A percentile compares a stretch with the other conserved stretches of the same genome.
phyloP scores from a whole-genome alignment of 2,113 vertebrate species.

The Aix galericulata region DNA sequence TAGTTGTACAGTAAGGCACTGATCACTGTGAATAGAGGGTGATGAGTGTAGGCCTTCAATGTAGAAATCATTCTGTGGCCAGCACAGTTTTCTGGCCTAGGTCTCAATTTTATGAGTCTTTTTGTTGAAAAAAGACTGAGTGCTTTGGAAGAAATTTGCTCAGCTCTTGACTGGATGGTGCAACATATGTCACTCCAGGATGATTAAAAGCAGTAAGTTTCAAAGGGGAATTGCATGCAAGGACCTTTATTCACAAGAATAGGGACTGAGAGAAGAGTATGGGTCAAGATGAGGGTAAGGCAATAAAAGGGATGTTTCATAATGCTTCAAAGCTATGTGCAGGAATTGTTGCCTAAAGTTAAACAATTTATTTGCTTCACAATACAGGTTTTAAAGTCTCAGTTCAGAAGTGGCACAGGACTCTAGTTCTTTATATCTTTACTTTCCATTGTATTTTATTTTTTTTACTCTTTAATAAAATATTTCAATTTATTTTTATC shows the following conservation, averaged over 20 bases:
- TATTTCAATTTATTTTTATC: background rate
- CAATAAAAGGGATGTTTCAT: slow-evolving; percentile 64
- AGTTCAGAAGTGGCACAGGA: background rate
- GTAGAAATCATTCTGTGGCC: background rate
- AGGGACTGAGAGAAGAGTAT: slow-evolving; percentile 22
- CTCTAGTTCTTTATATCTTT: background rate
- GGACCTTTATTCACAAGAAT: slow-evolving; percentile 53
- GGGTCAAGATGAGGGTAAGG: slow-evolving; percentile 67
- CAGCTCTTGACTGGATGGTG: slow-evolving; percentile 19
- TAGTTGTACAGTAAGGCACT: background rate
- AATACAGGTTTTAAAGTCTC: slow-evolving; percentile 28
- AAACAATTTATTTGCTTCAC: slow-evolving; percentile 51
- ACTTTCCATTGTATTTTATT: background rate
- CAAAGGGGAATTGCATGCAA: slow-evolving; percentile 44
- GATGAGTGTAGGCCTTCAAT: background rate
- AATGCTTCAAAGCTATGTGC: slow-evolving; percentile 57
- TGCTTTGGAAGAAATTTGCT: slow-evolving; percentile 32
- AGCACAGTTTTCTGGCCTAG: background rate
- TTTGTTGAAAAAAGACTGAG: background rate
- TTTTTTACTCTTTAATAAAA: background rate
- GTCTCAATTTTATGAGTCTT: background rate
- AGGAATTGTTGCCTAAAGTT: slow-evolving; percentile 40
- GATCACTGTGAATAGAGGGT: background rate
- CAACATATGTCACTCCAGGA: slow-evolving; percentile 20
- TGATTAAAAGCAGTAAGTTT: slow-evolving; percentile 61